Evolutionary conservation across 2,888 invertebrate species (phyloP).

Genomic region (Anticlea derivata): DNA sequence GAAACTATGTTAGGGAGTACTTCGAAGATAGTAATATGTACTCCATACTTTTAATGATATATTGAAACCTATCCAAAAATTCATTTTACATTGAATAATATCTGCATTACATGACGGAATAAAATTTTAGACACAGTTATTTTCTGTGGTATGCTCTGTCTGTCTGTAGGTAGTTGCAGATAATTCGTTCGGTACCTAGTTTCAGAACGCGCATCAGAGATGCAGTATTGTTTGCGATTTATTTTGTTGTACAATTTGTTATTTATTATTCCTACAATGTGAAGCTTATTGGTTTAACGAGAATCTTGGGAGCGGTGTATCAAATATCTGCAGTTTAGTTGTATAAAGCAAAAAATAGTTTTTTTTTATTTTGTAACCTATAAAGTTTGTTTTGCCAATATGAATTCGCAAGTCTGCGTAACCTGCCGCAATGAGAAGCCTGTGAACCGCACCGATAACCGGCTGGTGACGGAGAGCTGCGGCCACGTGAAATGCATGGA

Average conservation of each 20-base stretch:
- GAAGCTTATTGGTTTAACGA: conserved; percentile 19
- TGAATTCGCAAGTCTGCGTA: conserved; percentile 81
- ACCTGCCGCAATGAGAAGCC: conserved; percentile 84
- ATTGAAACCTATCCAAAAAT: too few species aligned
- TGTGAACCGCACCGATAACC: conserved; percentile 81
- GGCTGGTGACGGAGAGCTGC: conserved; percentile 89
- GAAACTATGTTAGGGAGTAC: too few species aligned
- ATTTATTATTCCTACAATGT: conserved; percentile 34
- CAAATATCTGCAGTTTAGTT: conserved; percentile 10
- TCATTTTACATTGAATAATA: too few species aligned
- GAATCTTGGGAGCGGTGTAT: conserved; percentile 2
- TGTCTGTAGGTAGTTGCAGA: too few species aligned
- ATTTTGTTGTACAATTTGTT: conserved; percentile 19
- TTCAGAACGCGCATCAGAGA: conserved; percentile 34
- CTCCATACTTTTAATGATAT: too few species aligned
- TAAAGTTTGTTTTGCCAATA: conserved; percentile 54
- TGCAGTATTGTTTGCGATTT: conserved; percentile 33
- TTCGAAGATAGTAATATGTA: too few species aligned
- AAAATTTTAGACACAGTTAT: too few species aligned
- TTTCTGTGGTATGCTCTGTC: too few species aligned
- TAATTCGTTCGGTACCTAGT: background rate
- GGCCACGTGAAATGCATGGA: conserved; percentile 90
- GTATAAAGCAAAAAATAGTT: conserved; percentile 13
- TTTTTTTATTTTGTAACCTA: conserved; percentile 44
- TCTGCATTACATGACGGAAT: too few species aligned